phyloP scores from a whole-genome alignment of 2,888 invertebrate genomes.

The Epistrophe eligans region DNA sequence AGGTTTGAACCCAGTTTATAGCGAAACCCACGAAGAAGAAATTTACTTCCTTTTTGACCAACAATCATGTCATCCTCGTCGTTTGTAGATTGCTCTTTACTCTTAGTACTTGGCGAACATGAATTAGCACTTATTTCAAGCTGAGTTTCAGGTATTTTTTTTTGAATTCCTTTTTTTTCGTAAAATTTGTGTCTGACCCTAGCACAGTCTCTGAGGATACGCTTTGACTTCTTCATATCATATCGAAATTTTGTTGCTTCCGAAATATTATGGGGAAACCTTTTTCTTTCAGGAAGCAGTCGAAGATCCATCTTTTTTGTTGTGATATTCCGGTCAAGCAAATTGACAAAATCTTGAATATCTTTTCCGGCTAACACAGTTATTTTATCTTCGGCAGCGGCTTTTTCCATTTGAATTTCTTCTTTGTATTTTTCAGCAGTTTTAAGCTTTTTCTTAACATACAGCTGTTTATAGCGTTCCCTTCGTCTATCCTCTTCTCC shows the following conservation, averaged over 20 bases:
- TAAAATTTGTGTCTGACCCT: slow-evolving; percentile 79
- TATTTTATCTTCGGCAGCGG: slow-evolving; percentile 21
- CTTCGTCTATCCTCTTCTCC: slow-evolving; percentile 77
- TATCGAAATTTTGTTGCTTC: slow-evolving; percentile 79
- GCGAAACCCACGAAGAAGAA: slow-evolving; percentile 82
- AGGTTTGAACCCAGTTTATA: slow-evolving; percentile 80
- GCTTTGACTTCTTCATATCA: slow-evolving; percentile 79
- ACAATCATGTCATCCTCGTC: slow-evolving; percentile 81
- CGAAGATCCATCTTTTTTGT: slow-evolving; percentile 77
- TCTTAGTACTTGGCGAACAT: slow-evolving; percentile 60
- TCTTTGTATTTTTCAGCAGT: slow-evolving; percentile 39
- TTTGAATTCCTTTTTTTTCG: slow-evolving; percentile 77
- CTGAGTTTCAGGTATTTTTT: slow-evolving; percentile 78
- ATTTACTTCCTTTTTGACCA: slow-evolving; percentile 79
- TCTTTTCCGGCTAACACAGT: slow-evolving; percentile 56
- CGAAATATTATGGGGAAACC: slow-evolving; percentile 80
- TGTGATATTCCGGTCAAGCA: slow-evolving; percentile 35
- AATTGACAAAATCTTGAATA: slow-evolving; percentile 37
- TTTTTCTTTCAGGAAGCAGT: slow-evolving; percentile 69
- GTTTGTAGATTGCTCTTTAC: slow-evolving; percentile 80
- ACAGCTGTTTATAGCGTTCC: slow-evolving; percentile 80
- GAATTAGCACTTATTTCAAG: slow-evolving; percentile 79
- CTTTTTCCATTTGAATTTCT: slow-evolving; percentile 42
- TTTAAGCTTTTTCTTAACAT: slow-evolving; percentile 77
- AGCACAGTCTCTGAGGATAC: slow-evolving; percentile 79